Evolutionary conservation across 2,113 vertebrate species (phyloP).

Genomic region (Cyphomyrus discorhynchus): DNA sequence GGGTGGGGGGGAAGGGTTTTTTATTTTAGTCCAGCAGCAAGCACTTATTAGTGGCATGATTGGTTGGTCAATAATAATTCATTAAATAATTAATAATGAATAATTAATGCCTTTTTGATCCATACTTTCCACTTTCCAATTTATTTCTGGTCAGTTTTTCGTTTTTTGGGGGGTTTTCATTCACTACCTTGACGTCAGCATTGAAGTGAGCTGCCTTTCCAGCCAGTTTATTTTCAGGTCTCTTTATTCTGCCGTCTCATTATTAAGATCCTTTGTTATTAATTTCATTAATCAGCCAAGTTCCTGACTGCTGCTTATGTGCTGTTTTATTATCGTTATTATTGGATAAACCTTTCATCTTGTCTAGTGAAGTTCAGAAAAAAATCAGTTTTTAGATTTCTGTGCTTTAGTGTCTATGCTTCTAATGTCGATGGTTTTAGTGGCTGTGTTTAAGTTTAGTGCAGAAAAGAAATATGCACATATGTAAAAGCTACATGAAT

Average conservation of each 20-base stretch:
- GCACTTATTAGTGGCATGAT: background rate
- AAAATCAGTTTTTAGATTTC: background rate
- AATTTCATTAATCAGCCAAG: background rate
- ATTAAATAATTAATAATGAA: too few species aligned
- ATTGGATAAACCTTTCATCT: background rate
- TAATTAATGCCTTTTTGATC: background rate
- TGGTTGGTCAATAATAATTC: background rate
- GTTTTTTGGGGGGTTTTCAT: too few species aligned
- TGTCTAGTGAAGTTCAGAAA: background rate
- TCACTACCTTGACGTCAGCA: background rate
- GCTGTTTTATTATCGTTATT: background rate
- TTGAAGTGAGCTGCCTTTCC: background rate
- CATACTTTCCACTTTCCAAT: background rate
- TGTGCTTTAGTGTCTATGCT: background rate
- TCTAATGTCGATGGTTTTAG: background rate
- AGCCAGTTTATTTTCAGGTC: background rate
- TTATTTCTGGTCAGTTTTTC: background rate
- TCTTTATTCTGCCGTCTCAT: background rate
- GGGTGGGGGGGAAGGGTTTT: background rate
- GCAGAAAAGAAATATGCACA: background rate
- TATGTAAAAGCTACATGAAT: background rate
- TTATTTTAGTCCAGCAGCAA: background rate
- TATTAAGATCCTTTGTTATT: background rate
- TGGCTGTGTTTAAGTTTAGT: background rate
- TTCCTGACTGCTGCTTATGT: background rate